Base-by-base conservation (phyloP, 2,888 invertebrate species). In the Tetragonisca angustula region DNA sequence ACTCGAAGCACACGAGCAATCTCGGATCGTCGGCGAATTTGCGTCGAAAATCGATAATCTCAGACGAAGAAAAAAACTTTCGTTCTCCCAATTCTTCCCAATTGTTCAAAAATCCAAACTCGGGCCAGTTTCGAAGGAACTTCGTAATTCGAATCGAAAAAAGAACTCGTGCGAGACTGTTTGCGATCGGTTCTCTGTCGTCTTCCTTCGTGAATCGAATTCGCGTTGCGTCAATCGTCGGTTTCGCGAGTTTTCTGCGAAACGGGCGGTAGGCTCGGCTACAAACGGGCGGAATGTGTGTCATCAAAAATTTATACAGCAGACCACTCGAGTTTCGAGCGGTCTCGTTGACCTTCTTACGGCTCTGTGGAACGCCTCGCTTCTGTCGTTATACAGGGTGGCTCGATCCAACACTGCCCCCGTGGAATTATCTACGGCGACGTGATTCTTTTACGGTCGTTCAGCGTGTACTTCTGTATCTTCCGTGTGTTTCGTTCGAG, bases 321-420 rank as follows among this genome's bases (percentile, higher is more conserved):
- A 79, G 74, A 79, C 79, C 74, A 69, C 81, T 70, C 64, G 36
- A 36, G 72, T 64, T 79, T 73, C 69, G 59, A 74, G 79, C 65
- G 15, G 81, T 54, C 79, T 70, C 70, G 69, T 81, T 81, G 79
- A 81, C 81, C 81, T 81, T 81, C 64, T 81, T 81, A 71, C 71
- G 61, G 36, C 59, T 73, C 50, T 27, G n/a, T 27, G 2, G n/a
- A 64, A 65, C 43, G 79, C 64, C 17, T 17, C 21, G 50, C 24
- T 43, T 43, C 43, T 9, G 43, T 43, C 27, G 59, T 73, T 74
- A 36, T 36, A 56, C 56, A 27, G 50, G 62, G 65, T 43, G 76
- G 59, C 43, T 71, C 59, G 67, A 43, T 59, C 65, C 54, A 32
- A 24, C 9, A 17, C 27, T 32, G 21, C 52, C 9, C 9, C 36